These are phyloP conservation scores for Agonopterix alstromeriana DNA, from an alignment of 2,888 invertebrate species.

Conservation along the genomic window DNA sequence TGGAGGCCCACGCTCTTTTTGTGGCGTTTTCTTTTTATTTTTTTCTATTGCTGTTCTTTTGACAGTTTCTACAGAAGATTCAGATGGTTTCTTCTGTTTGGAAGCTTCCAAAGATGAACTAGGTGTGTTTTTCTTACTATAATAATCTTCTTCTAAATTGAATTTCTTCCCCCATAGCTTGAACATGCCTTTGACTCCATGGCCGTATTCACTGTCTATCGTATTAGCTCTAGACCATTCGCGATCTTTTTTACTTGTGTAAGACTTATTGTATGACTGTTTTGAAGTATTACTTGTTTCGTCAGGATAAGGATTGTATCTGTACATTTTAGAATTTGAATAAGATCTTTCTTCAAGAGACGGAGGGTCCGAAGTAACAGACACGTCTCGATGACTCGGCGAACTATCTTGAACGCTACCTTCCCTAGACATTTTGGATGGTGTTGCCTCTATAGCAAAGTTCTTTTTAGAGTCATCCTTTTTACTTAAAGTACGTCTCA, in stretches of 20 bases:
- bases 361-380: constrained; percentile 52
- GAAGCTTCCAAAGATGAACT: constrained; percentile 1
- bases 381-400: constrained; percentile 38
- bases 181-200: constrained; percentile 53
- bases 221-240: constrained; percentile 23
- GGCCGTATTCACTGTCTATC: constrained; percentile 30
- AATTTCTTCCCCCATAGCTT: constrained; percentile 57
- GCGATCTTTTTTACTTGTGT: constrained; percentile 14
- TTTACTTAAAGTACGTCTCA: constrained; percentile 37
- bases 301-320: constrained; percentile 17
- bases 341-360: constrained; percentile 47
- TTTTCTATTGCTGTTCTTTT: neutral
- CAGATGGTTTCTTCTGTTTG: constrained; percentile 13
- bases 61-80: constrained; percentile 1
- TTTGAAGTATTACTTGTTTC: constrained; percentile 15
- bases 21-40: constrained; percentile 9
- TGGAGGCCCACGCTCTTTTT: constrained; percentile 9
- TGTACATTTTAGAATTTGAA: constrained; percentile 35
- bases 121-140: neutral
- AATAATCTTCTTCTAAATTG: constrained; percentile 39
- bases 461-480: constrained; percentile 37
- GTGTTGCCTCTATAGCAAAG: constrained; percentile 14
- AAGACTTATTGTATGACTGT: constrained; percentile 14
- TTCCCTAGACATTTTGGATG: neutral
- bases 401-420: neutral